Evolutionary conservation across 2,797 vertebrate species (phyloP).

Genomic region (Phoxinus dragarum): DNA sequence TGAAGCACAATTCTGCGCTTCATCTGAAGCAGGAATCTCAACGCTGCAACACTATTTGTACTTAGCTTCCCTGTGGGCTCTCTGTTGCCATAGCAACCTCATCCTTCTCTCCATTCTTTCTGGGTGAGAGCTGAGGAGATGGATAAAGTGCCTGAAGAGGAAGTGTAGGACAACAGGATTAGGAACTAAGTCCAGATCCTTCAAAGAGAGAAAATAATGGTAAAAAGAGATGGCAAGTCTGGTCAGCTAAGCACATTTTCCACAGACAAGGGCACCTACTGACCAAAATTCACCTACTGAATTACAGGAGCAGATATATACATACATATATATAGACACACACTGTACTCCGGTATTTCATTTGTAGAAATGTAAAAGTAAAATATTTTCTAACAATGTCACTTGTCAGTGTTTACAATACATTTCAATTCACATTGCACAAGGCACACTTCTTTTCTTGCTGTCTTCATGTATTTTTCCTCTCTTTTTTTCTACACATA

Average conservation of each 20-base stretch:
- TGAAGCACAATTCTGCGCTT: constrained; percentile 39
- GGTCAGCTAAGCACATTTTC: constrained; percentile 15
- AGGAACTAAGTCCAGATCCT: constrained; percentile 43
- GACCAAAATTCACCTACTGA: constrained; percentile 1
- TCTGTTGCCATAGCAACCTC: constrained; percentile 79
- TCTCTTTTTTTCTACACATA: background rate
- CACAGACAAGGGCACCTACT: background rate
- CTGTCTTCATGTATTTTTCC: background rate
- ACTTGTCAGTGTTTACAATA: background rate
- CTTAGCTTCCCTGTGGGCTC: constrained; percentile 64
- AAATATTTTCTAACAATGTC: background rate
- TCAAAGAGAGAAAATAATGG: constrained; percentile 49
- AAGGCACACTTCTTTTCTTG: background rate
- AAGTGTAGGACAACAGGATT: constrained; percentile 54
- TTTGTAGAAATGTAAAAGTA: background rate
- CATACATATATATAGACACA: background rate
- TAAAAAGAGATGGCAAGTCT: background rate
- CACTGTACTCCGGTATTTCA: background rate
- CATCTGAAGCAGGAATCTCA: constrained; percentile 49
- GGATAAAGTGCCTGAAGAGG: constrained; percentile 71
- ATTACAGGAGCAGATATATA: constrained; percentile 16
- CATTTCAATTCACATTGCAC: background rate
- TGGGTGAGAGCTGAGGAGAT: constrained; percentile 59
- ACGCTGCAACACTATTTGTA: constrained; percentile 53
- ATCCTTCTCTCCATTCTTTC: constrained; percentile 64